Evolutionary conservation across 2,113 vertebrate species (phyloP).

Genomic region (Sturnira hondurensis): DNA sequence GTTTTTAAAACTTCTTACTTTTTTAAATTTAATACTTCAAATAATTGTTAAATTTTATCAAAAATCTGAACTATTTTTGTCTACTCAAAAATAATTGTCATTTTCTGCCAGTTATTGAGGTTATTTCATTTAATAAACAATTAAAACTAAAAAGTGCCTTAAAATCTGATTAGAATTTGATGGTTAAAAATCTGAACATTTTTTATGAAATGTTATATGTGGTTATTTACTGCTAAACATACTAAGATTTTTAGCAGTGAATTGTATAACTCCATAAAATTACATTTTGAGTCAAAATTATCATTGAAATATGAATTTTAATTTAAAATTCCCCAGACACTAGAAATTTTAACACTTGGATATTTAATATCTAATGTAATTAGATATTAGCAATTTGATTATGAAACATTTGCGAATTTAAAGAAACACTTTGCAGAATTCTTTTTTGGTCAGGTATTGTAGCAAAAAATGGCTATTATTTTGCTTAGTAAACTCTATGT

Average conservation of each 20-base stretch:
- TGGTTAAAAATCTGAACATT: background rate
- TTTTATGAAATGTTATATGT: background rate
- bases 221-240: background rate
- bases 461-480: background rate
- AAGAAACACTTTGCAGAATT: background rate
- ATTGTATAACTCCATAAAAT: background rate
- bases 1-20: background rate
- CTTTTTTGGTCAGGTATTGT: background rate
- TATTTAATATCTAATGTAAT: slow-evolving; percentile 11
- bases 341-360: background rate
- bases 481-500: background rate
- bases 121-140: background rate
- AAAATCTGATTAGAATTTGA: background rate
- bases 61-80: background rate
- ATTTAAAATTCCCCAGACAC: background rate
- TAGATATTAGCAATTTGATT: background rate
- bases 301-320: background rate
- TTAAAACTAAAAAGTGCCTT: background rate
- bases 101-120: background rate
- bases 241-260: background rate
- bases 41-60: background rate
- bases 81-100: background rate
- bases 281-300: background rate
- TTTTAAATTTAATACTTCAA: background rate
- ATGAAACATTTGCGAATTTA: background rate